Base-by-base conservation (phyloP, 2,113 vertebrate genomes). In the Alligator mississippiensis region DNA sequence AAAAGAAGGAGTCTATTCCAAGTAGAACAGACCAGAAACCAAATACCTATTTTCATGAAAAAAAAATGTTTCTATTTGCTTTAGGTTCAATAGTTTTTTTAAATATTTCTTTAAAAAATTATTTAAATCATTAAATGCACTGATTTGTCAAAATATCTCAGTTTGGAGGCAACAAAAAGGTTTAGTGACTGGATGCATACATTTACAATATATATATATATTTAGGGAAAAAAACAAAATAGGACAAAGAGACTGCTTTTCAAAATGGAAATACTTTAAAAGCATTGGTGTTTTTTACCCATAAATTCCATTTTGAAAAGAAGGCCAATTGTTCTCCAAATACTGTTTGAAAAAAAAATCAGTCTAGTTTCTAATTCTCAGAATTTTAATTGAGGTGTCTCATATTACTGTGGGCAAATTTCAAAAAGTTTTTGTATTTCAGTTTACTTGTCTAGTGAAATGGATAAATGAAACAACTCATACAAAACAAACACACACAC, bases 381-480 rank as follows among this genome's bases (percentile, higher is more conserved):
- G 24, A 57, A 83, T 95, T 95, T 92, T 92, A 95, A 95, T 60
- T 94, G 92, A 92, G 85, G 87, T 93, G 87, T 68, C 34, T 34
- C 63, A 22, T 83, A 87, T 61, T 77, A 82, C 93, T 90, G 76
- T 38, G 30, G 74, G 95, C 94, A 87, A 61, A 47, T 88, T 93
- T 86, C 74, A 63, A 77, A 93, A 60, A 82, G 38, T 93, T 90
- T 89, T 89, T 54, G 2, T 83, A 61, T 89, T 87, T 93, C 91
- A 70, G 54, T 91, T 95, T 91, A 79, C 90, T 92, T 90, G 1
- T 90, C 89, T 81, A 90, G 77, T 11, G 76, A 87, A 85, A 59
- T 89, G 92, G 34, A 34, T 34, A 34, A 34, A 34, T 34, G 34
- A 34, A 34, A 34, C 34, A 34, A 34, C 93, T 93, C 92, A 78